A percentile compares a stretch with the other conserved stretches of the same genome.
Evolutionary conservation across 2,888 invertebrate genomes (phyloP).

Genomic region (Hermaeophaga mercurialis): DNA sequence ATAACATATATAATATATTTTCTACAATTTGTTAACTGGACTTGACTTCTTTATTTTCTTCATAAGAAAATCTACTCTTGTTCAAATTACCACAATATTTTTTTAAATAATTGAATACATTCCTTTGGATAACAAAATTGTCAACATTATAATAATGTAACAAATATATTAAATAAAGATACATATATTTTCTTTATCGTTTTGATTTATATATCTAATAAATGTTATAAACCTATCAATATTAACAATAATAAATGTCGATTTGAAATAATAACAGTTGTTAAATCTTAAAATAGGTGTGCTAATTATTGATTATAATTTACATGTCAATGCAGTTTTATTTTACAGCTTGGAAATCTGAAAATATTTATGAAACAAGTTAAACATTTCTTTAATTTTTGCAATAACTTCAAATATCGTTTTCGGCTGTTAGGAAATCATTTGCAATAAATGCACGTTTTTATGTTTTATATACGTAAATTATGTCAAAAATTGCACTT

Average conservation of each 20-base stretch:
- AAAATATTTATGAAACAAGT: no score
- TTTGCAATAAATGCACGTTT: no score
- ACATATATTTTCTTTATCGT: slow-evolving; percentile 22
- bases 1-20: slow-evolving; percentile 4
- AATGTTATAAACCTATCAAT: slow-evolving; percentile 13
- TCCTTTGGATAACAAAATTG: slow-evolving; percentile 35
- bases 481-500: no score
- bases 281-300: background rate
- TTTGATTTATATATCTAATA: slow-evolving; percentile 10
- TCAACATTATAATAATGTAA: slow-evolving; percentile 30
- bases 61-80: slow-evolving; percentile 3
- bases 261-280: slow-evolving; percentile 10
- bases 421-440: no score
- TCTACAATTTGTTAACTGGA: slow-evolving; percentile 14
- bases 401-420: no score
- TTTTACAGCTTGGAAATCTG: no score
- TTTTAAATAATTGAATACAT: slow-evolving; percentile 4
- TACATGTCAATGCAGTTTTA: no score
- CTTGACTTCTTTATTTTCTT: slow-evolving; percentile 6
- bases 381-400: no score
- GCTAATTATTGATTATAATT: background rate
- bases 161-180: slow-evolving; percentile 32
- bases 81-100: background rate
- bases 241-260: slow-evolving; percentile 17
- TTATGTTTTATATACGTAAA: no score